Base-by-base conservation (phyloP, 1,140 invertebrate genomes). In the Rhyacophila brunnea region DNA sequence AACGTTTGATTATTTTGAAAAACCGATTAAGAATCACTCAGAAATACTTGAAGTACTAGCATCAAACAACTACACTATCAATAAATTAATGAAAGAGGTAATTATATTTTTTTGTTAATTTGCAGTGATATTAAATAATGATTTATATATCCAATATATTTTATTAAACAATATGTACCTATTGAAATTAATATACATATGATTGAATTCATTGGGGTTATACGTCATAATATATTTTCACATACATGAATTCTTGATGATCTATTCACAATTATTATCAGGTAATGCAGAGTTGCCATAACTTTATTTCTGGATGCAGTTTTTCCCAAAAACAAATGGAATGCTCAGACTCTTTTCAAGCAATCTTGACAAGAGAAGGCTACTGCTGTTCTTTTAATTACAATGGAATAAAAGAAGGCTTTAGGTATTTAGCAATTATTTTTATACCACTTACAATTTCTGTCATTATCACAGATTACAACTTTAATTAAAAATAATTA, bases 381-480 rank as follows among this genome's bases (percentile, higher is more conserved):
- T 55, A 46, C 18, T 55, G 52, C 32, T 54, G 52, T 36, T 15
- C 52, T 0, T 55, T 55, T n/a, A 46, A 46, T 15, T 55, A 55
- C 18, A 6, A 46, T n/a, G 52, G 52, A 35, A 28, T 14, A 15
- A 18, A 17, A 9, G 50, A 53, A 15, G 23, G 23, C 3, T 28
- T 28, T 9, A 28, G 23, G 23, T 28, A 9, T n/a, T n/a, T n/a
- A n/a, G n/a, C n/a, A n/a, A n/a, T n/a, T n/a, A n/a, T n/a, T n/a
- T n/a, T n/a, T n/a, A n/a, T n/a, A n/a, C n/a, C n/a, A n/a, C n/a
- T n/a, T n/a, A n/a, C n/a, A n/a, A n/a, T n/a, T n/a, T n/a, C n/a
- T n/a, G n/a, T n/a, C n/a, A n/a, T n/a, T n/a, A n/a, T n/a, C n/a
- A n/a, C n/a, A n/a, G n/a, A n/a, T n/a, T n/a, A n/a, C n/a, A n/a